These are phyloP conservation scores for Julus scandinavius DNA, from an alignment of 2,888 invertebrate genomes.

Conservation along the genomic window DNA sequence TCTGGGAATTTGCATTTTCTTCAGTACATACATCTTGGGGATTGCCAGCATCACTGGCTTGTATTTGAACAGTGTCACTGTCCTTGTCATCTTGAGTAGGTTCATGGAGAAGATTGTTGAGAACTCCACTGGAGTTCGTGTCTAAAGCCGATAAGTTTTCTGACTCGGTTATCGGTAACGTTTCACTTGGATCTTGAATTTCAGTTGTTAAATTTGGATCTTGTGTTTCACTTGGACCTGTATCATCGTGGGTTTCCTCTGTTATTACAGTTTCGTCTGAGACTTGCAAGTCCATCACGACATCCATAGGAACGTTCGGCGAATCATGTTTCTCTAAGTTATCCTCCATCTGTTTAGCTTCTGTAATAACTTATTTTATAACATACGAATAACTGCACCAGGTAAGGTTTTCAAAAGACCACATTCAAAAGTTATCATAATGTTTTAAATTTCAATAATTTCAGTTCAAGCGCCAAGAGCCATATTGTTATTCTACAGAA, in stretches of 20 bases:
- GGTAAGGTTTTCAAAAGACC: no score
- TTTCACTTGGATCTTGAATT: not conserved
- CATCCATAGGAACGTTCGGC: not conserved
- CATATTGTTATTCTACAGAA: not conserved
- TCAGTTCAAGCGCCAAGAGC: no score
- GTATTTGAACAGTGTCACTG: not conserved
- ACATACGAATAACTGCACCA: not conserved
- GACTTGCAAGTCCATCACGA: not conserved
- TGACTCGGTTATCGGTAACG: not conserved
- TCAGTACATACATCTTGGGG: not conserved
- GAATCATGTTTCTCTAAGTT: not conserved
- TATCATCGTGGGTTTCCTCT: no score
- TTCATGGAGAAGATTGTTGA: not conserved
- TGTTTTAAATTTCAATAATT: no score
- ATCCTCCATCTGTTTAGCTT: not conserved
- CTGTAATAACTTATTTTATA: not conserved
- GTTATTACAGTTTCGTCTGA: not conserved
- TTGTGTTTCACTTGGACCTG: not conserved
- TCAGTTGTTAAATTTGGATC: not conserved
- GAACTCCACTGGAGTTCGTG: not conserved
- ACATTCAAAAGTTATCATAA: no score
- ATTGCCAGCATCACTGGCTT: not conserved
- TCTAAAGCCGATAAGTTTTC: not conserved
- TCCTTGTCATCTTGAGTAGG: not conserved
- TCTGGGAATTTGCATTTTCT: not conserved